Conservation (phyloP, 2,797 vertebrate genomes). For the Hafferia zeledoni region DNA sequence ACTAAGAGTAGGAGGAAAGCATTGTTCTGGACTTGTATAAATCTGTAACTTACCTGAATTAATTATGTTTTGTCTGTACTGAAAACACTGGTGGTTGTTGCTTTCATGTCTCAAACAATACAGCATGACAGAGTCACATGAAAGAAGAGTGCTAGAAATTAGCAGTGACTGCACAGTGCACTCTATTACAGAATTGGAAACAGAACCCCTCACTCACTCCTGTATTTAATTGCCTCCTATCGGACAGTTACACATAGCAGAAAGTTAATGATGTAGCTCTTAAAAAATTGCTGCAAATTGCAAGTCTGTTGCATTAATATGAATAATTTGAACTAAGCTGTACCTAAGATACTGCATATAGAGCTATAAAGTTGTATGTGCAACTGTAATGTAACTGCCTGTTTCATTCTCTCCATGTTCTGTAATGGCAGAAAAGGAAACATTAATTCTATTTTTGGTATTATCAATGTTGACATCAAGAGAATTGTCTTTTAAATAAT, state of each 20-base stretch:
- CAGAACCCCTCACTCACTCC: background rate
- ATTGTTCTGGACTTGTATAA: background rate
- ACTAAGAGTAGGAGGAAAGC: background rate
- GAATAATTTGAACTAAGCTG: background rate
- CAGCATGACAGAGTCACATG: background rate
- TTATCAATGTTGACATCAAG: background rate
- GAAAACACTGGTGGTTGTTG: background rate
- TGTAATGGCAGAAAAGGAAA: background rate
- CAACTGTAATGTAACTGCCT: background rate
- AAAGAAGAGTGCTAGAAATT: background rate
- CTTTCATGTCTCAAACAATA: background rate
- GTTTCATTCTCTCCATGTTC: background rate
- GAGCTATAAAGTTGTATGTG: background rate
- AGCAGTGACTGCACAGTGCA: background rate
- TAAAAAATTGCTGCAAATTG: background rate
- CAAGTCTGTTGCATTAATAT: background rate
- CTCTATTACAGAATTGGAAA: background rate
- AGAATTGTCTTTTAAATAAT: background rate
- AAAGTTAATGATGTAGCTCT: background rate
- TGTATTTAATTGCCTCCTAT: background rate
- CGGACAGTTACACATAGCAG: background rate
- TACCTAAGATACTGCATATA: background rate
- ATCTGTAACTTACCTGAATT: background rate
- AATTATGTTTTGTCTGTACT: background rate
- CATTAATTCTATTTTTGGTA: background rate